Conservation (phyloP, 2,888 invertebrate genomes). For the Luperina testacea region DNA sequence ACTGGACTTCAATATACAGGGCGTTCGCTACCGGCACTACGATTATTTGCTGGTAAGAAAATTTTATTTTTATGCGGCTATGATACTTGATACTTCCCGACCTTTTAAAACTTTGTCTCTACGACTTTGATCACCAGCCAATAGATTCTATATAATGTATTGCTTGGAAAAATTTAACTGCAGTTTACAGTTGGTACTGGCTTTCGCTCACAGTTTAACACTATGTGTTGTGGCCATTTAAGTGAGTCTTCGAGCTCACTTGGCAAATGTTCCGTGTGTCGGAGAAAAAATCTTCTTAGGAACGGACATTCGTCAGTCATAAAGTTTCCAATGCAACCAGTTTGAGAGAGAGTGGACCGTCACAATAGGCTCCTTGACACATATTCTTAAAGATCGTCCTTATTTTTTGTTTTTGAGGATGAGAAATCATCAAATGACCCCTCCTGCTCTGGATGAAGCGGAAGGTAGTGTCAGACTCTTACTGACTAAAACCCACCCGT, state of each 20-base stretch:
- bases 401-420: too few species aligned
- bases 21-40: slow-evolving; percentile 84
- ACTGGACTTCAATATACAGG: slow-evolving; percentile 87
- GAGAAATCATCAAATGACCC: too few species aligned
- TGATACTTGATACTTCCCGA: not conserved
- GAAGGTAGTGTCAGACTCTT: too few species aligned
- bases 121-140: not conserved
- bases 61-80: not conserved
- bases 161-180: not conserved
- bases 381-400: not conserved
- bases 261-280: not conserved
- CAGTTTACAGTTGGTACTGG: not conserved
- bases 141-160: not conserved
- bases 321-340: not conserved
- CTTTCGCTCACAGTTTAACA: not conserved
- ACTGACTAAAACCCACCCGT: too few species aligned
- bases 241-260: not conserved
- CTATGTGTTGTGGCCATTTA: not conserved
- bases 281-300: not conserved
- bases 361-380: not conserved
- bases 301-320: not conserved
- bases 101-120: not conserved
- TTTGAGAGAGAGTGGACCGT: too few species aligned
- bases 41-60: slow-evolving; percentile 82
- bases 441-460: too few species aligned